Evolutionary conservation across 2,113 vertebrate genomes (phyloP), one percentile per base, ranked within the genome.

Genomic region (Morone chrysops): DNA sequence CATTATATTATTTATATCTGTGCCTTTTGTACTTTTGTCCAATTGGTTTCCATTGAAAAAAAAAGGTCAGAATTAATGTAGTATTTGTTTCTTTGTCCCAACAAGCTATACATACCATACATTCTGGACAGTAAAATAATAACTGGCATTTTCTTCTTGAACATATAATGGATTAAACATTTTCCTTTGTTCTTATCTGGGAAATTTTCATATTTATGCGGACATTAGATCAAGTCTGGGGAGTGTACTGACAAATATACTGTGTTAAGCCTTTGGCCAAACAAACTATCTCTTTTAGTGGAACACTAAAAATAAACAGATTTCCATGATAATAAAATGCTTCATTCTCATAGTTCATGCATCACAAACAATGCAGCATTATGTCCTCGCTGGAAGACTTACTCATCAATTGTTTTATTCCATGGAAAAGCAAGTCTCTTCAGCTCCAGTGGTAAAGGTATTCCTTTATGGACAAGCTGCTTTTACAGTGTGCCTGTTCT

Each of bases 351-450:
- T 31, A 31, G 31, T 31, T 31, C 4, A 45, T 40, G 50, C 50
- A 70, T 48, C 16, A n/a, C 3, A 5, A 16, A 57, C 18, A 22
- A 10, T 43, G 17, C 16, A 41, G 70, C 12, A 54, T 50, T 9
- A 38, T 59, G 13, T 76, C 17, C 36, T 73, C 2, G 4, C 10
- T 38, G 65, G 47, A 82, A 57, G 8, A 50, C 8, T 51, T 3
- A 51, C 12, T 79, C 48, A 79, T 41, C 14, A 14, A 9, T 51
- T 78, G 25, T 65, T 66, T 78, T 53, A 38, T 67, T 86, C 36
- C 31, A 36, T 12, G 18, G 50, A 75, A 65, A 67, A 72, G 4
- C 6, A 57, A 68, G 18, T 3, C 1, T 47, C n/a, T 2, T 14
- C 20, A 69, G 50, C 13, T 31, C 8, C 12, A 43, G 20, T 51